These are phyloP conservation scores for Stenurella melanura DNA, from an alignment of 2,888 invertebrate genomes.

Conservation along the genomic window DNA sequence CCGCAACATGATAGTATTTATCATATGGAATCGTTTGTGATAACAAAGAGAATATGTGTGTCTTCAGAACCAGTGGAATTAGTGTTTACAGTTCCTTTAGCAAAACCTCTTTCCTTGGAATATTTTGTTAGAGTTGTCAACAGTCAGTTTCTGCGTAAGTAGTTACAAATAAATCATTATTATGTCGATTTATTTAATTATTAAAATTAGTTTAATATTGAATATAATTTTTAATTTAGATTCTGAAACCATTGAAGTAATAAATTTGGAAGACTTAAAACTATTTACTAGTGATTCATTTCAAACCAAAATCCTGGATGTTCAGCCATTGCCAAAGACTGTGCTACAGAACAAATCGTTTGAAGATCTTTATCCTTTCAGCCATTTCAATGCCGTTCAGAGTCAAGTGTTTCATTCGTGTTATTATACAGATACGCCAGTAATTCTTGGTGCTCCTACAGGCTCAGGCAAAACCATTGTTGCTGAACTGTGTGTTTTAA, in stretches of 20 bases:
- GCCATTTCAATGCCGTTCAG: conserved; percentile 98
- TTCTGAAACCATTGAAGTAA: conserved; percentile 78
- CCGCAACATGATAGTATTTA: conserved; percentile 95
- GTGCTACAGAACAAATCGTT: conserved; percentile 86
- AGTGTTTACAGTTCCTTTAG: conserved; percentile 95
- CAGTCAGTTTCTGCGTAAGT: conserved; percentile 85
- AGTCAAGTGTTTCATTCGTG: conserved; percentile 98
- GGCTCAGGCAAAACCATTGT: conserved; percentile 98
- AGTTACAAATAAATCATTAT: not conserved
- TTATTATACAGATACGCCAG: conserved; percentile 95
- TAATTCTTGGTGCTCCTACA: conserved; percentile 95
- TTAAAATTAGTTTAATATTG: not conserved
- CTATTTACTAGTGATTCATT: conserved; percentile 63
- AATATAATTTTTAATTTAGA: conserved; percentile 63
- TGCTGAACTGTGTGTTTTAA: conserved; percentile 97
- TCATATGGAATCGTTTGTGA: conserved; percentile 93
- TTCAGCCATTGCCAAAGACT: conserved; percentile 91
- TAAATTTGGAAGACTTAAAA: conserved; percentile 63
- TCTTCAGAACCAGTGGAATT: conserved; percentile 85
- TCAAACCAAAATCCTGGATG: conserved; percentile 82
- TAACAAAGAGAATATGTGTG: conserved; percentile 77
- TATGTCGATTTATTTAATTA: not conserved
- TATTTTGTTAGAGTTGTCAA: conserved; percentile 92
- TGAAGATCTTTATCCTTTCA: conserved; percentile 90
- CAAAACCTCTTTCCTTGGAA: conserved; percentile 92